Conservation (phyloP, 2,888 invertebrate genomes). For the Mythimna ferrago region DNA sequence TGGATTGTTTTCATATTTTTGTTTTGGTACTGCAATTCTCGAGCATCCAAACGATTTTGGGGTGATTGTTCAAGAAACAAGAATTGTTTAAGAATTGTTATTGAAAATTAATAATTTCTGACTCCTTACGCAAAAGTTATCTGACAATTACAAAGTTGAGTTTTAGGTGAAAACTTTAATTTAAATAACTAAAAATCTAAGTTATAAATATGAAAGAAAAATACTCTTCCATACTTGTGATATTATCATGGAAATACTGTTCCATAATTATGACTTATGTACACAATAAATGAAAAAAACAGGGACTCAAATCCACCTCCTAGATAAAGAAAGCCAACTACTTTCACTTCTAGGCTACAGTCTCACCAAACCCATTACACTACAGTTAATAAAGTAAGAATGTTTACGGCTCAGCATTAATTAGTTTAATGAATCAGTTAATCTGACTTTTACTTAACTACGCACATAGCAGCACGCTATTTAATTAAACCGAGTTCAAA, state of each 20-base stretch:
- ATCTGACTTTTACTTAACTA: slow-evolving; percentile 54
- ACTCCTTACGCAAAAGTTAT: too few species aligned
- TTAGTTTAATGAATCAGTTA: slow-evolving; percentile 54
- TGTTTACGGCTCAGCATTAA: slow-evolving; percentile 38
- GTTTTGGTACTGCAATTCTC: too few species aligned
- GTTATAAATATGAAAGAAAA: not conserved
- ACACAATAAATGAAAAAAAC: not conserved
- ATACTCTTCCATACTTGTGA: not conserved
- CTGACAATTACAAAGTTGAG: too few species aligned
- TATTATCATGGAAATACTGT: too few species aligned
- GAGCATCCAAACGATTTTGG: too few species aligned
- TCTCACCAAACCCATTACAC: not conserved
- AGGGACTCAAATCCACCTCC: not conserved
- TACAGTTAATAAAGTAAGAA: slow-evolving; percentile 36
- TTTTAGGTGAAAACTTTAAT: not conserved
- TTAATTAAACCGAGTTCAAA: slow-evolving; percentile 44
- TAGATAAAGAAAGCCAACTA: not conserved
- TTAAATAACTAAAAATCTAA: not conserved
- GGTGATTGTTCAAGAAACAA: too few species aligned
- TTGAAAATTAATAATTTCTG: too few species aligned
- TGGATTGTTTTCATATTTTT: too few species aligned
- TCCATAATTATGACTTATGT: not conserved
- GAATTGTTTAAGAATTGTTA: too few species aligned
- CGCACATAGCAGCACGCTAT: slow-evolving; percentile 41
- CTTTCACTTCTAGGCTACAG: not conserved